A percentile compares a stretch with the other conserved stretches of the same genome.
Conservation (phyloP, 2,113 vertebrate species). For the Paratilapia polleni region DNA sequence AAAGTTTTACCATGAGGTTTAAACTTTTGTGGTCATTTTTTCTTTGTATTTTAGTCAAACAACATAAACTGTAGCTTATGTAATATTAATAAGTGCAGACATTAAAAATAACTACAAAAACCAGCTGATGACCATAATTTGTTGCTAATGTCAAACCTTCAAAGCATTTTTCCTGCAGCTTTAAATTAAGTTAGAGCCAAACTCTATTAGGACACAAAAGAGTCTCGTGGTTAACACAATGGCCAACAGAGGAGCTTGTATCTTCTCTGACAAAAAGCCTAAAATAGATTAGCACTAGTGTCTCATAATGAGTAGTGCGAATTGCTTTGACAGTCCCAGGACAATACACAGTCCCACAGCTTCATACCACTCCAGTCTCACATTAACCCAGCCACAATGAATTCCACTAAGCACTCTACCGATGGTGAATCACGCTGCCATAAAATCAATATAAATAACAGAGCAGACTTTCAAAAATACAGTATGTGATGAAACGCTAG, state of each 20-base stretch:
- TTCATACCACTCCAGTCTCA: slow-evolving; percentile 12
- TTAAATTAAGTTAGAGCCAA: slow-evolving; percentile 39
- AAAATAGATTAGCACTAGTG: slow-evolving; percentile 50
- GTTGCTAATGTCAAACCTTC: slow-evolving; percentile 12
- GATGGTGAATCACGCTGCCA: not conserved
- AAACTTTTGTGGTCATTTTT: not conserved
- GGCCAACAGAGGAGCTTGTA: slow-evolving; percentile 11
- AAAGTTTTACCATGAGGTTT: not conserved
- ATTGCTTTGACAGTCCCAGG: slow-evolving; percentile 43
- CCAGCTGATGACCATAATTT: not conserved
- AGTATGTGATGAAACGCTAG: not conserved
- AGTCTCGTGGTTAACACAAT: slow-evolving; percentile 23
- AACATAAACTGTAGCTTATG: not conserved
- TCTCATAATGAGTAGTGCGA: slow-evolving; percentile 16
- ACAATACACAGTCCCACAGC: slow-evolving; percentile 26
- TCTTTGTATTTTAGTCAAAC: not conserved
- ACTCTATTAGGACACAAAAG: slow-evolving; percentile 2
- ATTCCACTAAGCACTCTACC: not conserved
- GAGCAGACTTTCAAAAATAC: not conserved
- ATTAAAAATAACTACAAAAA: not conserved
- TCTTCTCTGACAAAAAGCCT: slow-evolving; percentile 21
- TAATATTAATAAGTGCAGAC: not conserved
- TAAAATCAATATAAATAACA: not conserved
- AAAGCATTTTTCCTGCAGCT: slow-evolving; percentile 4
- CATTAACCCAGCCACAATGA: slow-evolving; percentile 1